Conservation (phyloP, 2,113 vertebrate species). For the Carassius auratus region DNA sequence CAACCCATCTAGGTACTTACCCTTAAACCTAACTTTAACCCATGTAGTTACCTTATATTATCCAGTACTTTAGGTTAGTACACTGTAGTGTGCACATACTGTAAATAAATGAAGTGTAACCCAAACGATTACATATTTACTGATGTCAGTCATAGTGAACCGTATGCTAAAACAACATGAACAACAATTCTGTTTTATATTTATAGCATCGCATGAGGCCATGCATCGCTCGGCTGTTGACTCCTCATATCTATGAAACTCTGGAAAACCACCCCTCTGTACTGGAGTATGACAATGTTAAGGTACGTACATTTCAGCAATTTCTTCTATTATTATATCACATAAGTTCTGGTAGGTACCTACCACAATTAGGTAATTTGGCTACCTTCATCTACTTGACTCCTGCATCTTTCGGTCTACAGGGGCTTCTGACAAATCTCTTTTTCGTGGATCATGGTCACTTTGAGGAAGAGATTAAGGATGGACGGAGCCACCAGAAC, state of each 20-base stretch:
- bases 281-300: slow-evolving; percentile 86
- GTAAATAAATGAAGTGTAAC: not conserved
- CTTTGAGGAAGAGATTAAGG: slow-evolving; percentile 82
- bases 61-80: too few relatives aligned
- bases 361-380: not conserved
- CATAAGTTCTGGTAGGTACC: not conserved
- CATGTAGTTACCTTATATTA: too few relatives aligned
- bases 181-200: not conserved
- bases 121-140: not conserved
- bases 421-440: slow-evolving; percentile 86
- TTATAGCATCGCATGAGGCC: slow-evolving; percentile 95
- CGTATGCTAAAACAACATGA: not conserved
- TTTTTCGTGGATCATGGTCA: slow-evolving; percentile 89
- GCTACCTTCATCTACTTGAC: not conserved
- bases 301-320: slow-evolving; percentile 72
- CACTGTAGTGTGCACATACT: too few relatives aligned
- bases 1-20: not conserved
- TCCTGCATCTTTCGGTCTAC: slow-evolving; percentile 46
- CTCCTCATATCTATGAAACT: slow-evolving; percentile 86
- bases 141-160: not conserved
- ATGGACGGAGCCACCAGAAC: slow-evolving; percentile 91
- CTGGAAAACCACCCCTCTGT: slow-evolving; percentile 92
- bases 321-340: not conserved
- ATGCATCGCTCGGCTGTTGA: slow-evolving; percentile 88
- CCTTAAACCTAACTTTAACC: not conserved